Base-by-base conservation (phyloP, 2,113 vertebrate genomes). In the Ctenomys sociabilis region DNA sequence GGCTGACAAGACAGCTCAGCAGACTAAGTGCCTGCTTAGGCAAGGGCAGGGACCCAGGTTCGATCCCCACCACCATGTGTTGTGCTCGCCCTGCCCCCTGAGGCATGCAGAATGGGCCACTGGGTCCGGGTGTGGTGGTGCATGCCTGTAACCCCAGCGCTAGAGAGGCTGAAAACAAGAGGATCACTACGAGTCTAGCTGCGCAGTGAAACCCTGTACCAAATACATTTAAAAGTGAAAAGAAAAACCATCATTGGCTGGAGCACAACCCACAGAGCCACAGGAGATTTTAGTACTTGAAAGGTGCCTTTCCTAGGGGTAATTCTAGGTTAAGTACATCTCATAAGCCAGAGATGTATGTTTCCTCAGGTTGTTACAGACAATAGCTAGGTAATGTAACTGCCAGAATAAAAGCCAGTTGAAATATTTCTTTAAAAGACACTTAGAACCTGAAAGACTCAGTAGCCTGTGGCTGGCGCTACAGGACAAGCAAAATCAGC, bases 211-310 rank as follows among this genome's bases (percentile, higher is more conserved):
- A 57, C 54, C 54, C 54, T 17, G 54, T 17, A 57, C 54, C 54
- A 57, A 57, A 57, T 57, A 57, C 54, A 57, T 57, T 57, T 19
- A 57, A 57, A 57, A 57, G 19, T 19, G 54, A 57, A 57, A 57
- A 57, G 54, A 2, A 26, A 70, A 8, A 95, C 80, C 54, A 61
- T 1, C 54, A 59, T 14, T 2, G 24, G 0, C 0, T 10, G 68
- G 0, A 0, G 1, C 63, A 75, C 0, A 5, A 21, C n/a, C 73
- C 78, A 32, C 0, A 43, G 16, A 61, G 61, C 49, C 77, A 12
- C 11, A 26, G 87, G 28, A 28, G 94, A 80, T 59, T 73, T 94
- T n/a, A 95, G 35, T 26, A 75, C 40, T 94, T 30, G 35, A 89
- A 35, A 17, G 16, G 19, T 0, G 35, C 61, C 85, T 81, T 95